Base-by-base conservation (phyloP, 2,888 invertebrate species). In the Loripinus fragilis region DNA sequence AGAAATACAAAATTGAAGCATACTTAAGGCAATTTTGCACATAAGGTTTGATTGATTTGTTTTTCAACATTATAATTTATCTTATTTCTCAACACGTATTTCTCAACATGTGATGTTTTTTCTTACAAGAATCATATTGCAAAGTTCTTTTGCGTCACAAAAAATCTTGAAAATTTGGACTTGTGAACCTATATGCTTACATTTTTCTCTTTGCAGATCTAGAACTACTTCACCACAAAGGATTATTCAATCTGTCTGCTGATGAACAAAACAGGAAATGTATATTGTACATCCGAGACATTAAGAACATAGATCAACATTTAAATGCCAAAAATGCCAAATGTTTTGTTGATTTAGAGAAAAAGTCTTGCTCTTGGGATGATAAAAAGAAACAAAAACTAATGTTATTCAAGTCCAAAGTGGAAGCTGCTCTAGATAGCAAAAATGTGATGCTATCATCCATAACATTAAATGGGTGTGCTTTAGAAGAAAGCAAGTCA, bases 191-290 rank as follows among this genome's bases (percentile, higher is more conserved):
- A n/a, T n/a, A n/a, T n/a, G n/a, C n/a, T n/a, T n/a, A 38, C 12
- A 38, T 38, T 8, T 38, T 38, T 38, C 7, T 64, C 48, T 23
- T 82, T 85, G 17, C 83, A 90, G 90, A 88, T 48, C 82, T 88
- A 10, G 87, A 88, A 38, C 76, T 74, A 28, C 85, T 89, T 71
- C 69, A 86, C 0, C 81, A 85, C n/a, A 60, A 72, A 17, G 89
- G 89, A 12, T 52, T 89, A 17, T 50, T 88, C 15, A 80, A 78
- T 35, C 42, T 83, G 12, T 50, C 55, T 23, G 64, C 71, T 17
- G 48, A 74, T 5, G 20, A 67, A 10, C 68, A 81, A 41, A 80
- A 78, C 38, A 65, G 81, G 30, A 86, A 86, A 65, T 85, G 86
- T 55, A 48, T 89, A 8, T 78, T 90, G 12, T 86, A 80, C n/a